Evolutionary conservation across 2,113 vertebrate genomes (phyloP).

Genomic region (Podocnemis expansa): DNA sequence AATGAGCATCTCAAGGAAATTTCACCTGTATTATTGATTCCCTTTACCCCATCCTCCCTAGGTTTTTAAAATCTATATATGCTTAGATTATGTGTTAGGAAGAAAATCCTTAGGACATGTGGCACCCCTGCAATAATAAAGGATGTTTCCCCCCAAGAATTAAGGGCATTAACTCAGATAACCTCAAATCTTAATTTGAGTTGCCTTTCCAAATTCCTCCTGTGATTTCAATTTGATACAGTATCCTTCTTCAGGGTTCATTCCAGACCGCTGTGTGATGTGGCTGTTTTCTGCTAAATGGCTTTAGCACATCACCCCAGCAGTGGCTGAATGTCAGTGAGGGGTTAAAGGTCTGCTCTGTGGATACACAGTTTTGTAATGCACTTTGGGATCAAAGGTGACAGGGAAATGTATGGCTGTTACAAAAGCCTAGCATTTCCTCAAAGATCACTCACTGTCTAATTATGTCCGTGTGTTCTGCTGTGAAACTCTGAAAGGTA

Average conservation of each 20-base stretch:
- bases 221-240: neutral
- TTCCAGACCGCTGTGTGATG: neutral
- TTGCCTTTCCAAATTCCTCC: neutral
- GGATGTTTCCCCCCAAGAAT: neutral
- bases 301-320: neutral
- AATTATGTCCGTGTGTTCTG: conserved; percentile 29
- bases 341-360: conserved; percentile 1
- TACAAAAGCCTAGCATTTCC: conserved; percentile 15
- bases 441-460: conserved; percentile 31
- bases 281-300: neutral
- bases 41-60: neutral
- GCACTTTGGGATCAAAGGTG: conserved; percentile 45
- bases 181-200: neutral
- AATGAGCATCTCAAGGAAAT: conserved; percentile 13
- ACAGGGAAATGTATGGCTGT: neutral
- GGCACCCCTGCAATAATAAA: neutral
- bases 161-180: neutral
- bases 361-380: neutral
- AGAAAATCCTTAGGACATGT: rapidly evolving
- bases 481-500: conserved; percentile 32
- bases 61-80: neutral
- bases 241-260: neutral
- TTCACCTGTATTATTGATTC: neutral
- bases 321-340: neutral
- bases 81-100: neutral